Percentiles rank a stretch among this genome's conserved stretches.
These are phyloP conservation scores for Montipora cactus DNA, from an alignment of 64 coral and sea anemone species.

Conservation along the genomic window DNA sequence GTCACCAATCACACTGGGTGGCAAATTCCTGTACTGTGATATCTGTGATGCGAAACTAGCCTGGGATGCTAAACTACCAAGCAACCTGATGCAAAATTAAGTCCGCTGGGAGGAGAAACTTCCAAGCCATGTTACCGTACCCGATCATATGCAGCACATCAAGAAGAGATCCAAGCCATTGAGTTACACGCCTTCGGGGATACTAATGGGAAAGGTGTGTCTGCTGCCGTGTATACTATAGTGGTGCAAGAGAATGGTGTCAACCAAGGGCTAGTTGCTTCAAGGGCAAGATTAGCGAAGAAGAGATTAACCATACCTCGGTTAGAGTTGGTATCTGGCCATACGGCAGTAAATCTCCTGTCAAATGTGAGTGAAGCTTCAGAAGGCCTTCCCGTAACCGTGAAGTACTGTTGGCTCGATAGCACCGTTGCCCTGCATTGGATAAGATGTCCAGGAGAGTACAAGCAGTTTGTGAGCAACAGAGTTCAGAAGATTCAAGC, in stretches of 20 bases:
- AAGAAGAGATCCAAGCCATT: slow-evolving; percentile 21
- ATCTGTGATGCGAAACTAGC: slow-evolving; percentile 8
- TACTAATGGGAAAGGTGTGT: not conserved
- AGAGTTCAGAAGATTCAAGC: slow-evolving; percentile 45
- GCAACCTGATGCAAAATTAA: slow-evolving; percentile 1
- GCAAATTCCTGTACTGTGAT: not conserved
- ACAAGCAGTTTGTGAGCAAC: slow-evolving; percentile 67
- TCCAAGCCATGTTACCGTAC: slow-evolving; percentile 1
- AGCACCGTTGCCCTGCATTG: slow-evolving; percentile 54
- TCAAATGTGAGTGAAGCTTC: slow-evolving; percentile 46
- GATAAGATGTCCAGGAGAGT: slow-evolving; percentile 31
- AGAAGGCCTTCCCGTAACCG: slow-evolving; percentile 45
- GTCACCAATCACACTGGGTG: not conserved
- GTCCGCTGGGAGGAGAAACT: slow-evolving; percentile 12
- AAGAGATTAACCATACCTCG: slow-evolving; percentile 42
- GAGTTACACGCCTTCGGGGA: slow-evolving; percentile 23
- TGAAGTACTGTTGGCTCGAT: slow-evolving; percentile 33
- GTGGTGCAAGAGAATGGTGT: slow-evolving; percentile 1
- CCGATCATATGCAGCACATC: not conserved
- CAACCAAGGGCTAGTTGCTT: slow-evolving; percentile 25
- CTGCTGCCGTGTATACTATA: not conserved
- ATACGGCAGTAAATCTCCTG: slow-evolving; percentile 46
- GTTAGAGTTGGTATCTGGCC: slow-evolving; percentile 44
- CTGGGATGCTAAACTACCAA: slow-evolving; percentile 32
- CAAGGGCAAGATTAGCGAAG: slow-evolving; percentile 44